Evolutionary conservation across 2,888 invertebrate species (phyloP), one percentile per base, ranked within the genome.

Genomic region (Antheraea assamensis): DNA sequence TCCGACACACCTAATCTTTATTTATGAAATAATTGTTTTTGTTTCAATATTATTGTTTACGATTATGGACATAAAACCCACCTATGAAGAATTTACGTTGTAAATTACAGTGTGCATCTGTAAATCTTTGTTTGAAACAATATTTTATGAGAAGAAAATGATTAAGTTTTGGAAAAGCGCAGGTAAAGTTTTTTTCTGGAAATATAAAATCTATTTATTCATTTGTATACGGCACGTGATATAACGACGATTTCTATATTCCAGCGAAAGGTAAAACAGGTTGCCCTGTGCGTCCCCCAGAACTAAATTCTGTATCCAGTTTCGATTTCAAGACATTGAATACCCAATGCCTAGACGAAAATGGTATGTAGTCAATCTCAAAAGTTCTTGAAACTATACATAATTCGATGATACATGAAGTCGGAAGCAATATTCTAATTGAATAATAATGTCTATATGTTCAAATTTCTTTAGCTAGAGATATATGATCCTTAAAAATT

Each of bases 101-200:
- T 76, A 79, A 80, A 74, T 74, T 81, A 76, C 75, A 78, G 74
- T 77, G 75, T 75, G 77, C 82, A 76, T 78, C 79, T 76, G 76
- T 78, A 80, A 78, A 77, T 35, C 68, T n/a, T 74, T 78, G 74
- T 75, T 78, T 77, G 76, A 81, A 78, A 80, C 81, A 72, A 77
- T 78, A 77, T 79, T 79, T 80, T 74, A 75, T 77, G 74, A 78
- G 71, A 78, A 78, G 76, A 95, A 94, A 91, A 97, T 97, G 97
- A 95, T 97, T 89, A 96, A 97, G 91, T 97, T 97, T 94, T 97
- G 97, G 96, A 97, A 96, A 92, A 97, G 96, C 92, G 94, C 96
- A 93, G 96, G 96, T 96, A 95, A 35, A 55, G 30, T 72, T 72
- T 42, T n/a, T 61, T 72, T 30, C 70, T 35, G 64, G 55, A 61